Evolutionary conservation across 2,113 vertebrate genomes (phyloP), one percentile per base, ranked within the genome.

Genomic region (Tachycineta bicolor): DNA sequence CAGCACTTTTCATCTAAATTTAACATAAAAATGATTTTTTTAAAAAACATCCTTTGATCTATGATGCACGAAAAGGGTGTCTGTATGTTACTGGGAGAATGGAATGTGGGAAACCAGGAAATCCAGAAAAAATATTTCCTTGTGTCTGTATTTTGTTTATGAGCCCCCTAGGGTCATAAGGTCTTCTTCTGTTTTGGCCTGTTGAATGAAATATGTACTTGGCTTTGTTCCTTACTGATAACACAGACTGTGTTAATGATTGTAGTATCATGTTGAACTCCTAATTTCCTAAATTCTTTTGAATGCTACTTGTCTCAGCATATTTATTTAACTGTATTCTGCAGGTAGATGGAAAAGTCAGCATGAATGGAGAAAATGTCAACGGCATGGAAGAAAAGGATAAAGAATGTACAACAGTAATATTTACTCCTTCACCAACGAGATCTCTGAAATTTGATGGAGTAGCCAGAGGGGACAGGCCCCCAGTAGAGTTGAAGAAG

Each of bases 311-410:
- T 58, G n/a, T 55, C 53, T 93, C 56, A 62, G 49, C 31, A 12
- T 90, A 52, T 94, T 91, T 96, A 33, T 95, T 85, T 92, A 94
- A 93, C 83, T 95, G n/a, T 96, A 17, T 88, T 81, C 73, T 96
- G 37, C 31, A 99, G 99, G 97, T 95, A 88, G 98, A 99, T 58
- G 98, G 98, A 96, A 98, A 98, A 96, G 91, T 98, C 87, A 98
- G 97, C 80, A 68, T 99, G 96, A 99, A 99, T 55, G 99, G 99
- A 87, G 96, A 98, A 47, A 92, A 90, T 4, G 50, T 96, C 82
- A 96, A 96, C 9, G 94, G 97, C 11, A 41, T 62, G 22, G 95
- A 89, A 49, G 97, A 98, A 41, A 98, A 96, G 34, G 98, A 98
- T 25, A 98, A 96, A 73, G 97, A 96, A 74, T 84, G 78, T 65